These are phyloP conservation scores for Drymodes brunneopygia DNA, from an alignment of 2,113 vertebrate genomes.

Conservation along the genomic window DNA sequence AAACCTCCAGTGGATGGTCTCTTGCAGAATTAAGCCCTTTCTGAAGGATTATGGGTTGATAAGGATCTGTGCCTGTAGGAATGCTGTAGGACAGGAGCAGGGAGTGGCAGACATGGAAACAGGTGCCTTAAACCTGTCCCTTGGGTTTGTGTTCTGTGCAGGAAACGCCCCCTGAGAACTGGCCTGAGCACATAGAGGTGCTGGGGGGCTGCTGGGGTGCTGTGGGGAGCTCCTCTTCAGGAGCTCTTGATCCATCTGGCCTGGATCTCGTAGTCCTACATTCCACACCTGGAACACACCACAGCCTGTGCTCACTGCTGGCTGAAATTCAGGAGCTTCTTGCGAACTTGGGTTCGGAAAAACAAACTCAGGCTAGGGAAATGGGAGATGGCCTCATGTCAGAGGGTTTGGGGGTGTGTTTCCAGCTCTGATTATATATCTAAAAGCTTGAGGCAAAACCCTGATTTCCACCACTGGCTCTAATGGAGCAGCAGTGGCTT, in stretches of 20 bases:
- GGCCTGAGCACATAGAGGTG: neutral
- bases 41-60: neutral
- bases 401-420: neutral
- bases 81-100: rapidly evolving
- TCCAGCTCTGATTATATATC: neutral
- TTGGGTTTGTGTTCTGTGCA: neutral
- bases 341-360: neutral
- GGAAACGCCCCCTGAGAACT: no score
- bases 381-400: neutral
- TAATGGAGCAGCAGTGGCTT: neutral
- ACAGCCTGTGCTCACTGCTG: neutral
- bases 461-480: rapidly evolving
- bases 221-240: neutral
- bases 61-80: neutral
- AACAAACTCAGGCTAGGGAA: neutral
- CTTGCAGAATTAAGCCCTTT: neutral
- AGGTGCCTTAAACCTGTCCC: neutral
- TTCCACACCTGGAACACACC: neutral
- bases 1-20: neutral
- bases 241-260: neutral
- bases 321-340: neutral
- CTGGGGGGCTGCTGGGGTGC: neutral
- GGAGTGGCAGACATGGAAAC: neutral
- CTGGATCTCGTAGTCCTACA: rapidly evolving
- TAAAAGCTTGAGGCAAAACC: neutral